Percentiles rank a stretch among this genome's conserved stretches.
Conservation (phyloP, 1,140 invertebrate species). For the Acyrthosiphon pisum region DNA sequence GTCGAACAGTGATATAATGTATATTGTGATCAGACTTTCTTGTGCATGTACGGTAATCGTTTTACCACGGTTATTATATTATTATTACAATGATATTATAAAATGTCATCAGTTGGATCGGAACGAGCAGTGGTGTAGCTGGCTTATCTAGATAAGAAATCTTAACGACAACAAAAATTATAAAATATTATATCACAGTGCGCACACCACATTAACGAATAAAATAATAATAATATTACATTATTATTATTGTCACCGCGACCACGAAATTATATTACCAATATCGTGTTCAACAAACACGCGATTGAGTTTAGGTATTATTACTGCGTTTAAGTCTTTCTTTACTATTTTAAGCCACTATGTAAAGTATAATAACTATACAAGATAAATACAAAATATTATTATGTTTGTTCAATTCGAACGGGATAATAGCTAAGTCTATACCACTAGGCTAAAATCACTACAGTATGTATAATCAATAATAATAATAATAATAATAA, state of each 20-base stretch:
- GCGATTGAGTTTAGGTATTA: neutral
- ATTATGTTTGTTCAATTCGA: neutral
- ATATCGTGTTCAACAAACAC: neutral
- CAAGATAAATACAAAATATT: neutral
- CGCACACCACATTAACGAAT: neutral
- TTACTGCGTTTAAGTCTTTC: neutral
- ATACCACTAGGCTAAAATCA: conserved; percentile 16
- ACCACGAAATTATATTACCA: neutral
- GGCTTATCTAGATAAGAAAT: conserved; percentile 20
- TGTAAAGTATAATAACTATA: neutral
- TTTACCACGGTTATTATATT: neutral
- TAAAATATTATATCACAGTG: neutral
- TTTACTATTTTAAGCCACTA: neutral
- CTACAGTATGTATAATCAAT: conserved; percentile 16
- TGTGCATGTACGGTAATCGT: neutral
- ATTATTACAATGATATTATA: neutral
- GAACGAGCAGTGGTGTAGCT: neutral
- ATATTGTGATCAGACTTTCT: neutral
- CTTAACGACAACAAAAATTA: conserved; percentile 3
- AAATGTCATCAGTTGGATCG: neutral
- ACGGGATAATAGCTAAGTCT: conserved; percentile 26
- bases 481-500: conserved; percentile 11
- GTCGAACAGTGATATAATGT: neutral
- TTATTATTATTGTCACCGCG: neutral
- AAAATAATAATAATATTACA: neutral